Conservation (phyloP, 2,888 invertebrate species). For the Leucania comma region DNA sequence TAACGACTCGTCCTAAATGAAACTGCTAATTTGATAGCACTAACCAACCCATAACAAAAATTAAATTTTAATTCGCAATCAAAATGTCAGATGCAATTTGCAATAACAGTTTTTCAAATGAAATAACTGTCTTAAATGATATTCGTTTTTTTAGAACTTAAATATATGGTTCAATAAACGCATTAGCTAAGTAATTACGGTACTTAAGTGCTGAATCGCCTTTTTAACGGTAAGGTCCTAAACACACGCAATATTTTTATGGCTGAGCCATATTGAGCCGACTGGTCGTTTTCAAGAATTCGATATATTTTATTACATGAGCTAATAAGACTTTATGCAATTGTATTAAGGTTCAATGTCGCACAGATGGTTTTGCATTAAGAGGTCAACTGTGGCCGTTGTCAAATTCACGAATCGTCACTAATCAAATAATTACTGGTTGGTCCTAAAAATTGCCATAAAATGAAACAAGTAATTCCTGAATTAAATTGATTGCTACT, state of each 20-base stretch:
- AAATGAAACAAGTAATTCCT: no score
- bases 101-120: constrained; percentile 32
- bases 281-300: not conserved
- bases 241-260: constrained; percentile 45
- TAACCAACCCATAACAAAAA: not conserved
- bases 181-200: constrained; percentile 37
- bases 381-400: no score
- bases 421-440: constrained; percentile 1
- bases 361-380: not conserved
- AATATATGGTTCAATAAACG: constrained; percentile 20
- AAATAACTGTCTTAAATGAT: constrained; percentile 27
- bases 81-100: constrained; percentile 5
- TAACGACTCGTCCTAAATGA: not conserved
- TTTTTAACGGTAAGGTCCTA: constrained; percentile 41
- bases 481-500: no score
- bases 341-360: not conserved
- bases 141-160: constrained; percentile 10
- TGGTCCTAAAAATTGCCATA: no score
- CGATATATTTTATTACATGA: not conserved
- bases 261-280: not conserved
- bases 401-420: not conserved
- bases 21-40: constrained; percentile 13
- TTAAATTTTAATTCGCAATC: not conserved
- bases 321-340: not conserved
- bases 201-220: constrained; percentile 15